Percentiles rank a stretch among this genome's conserved stretches.
These are phyloP conservation scores for Tympanuchus pallidicinctus DNA, from an alignment of 2,113 vertebrate species.

Conservation along the genomic window DNA sequence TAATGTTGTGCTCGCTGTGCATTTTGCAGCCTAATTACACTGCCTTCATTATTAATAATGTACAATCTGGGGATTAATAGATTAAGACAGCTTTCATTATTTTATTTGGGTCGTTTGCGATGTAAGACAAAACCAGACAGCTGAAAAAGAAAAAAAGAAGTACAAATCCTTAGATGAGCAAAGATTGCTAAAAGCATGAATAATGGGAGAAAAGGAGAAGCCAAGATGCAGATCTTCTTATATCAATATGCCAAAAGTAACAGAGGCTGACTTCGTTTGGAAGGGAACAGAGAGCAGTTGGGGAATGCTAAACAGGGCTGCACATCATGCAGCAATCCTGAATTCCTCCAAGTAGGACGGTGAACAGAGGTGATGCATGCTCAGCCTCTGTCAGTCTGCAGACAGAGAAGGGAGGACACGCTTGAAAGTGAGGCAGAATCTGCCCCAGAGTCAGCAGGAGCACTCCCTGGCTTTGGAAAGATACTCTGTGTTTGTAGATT, in stretches of 20 bases:
- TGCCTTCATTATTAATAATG: conserved; percentile 58
- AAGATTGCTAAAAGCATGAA: background rate
- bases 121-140: background rate
- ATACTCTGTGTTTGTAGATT: background rate
- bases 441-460: background rate
- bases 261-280: conserved; percentile 50
- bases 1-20: conserved; percentile 29
- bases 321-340: background rate
- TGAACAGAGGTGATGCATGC: background rate
- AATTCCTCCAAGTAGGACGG: background rate
- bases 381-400: background rate
- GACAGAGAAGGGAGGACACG: background rate
- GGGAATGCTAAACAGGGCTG: conserved; percentile 50
- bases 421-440: conserved; percentile 13
- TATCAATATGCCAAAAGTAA: conserved; percentile 23
- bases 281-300: conserved; percentile 42
- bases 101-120: conserved; percentile 4
- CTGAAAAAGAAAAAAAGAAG: background rate
- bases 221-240: background rate
- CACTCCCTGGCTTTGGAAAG: background rate
- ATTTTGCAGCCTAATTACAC: conserved; percentile 59
- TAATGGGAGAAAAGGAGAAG: background rate
- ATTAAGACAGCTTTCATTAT: conserved; percentile 46
- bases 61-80: conserved; percentile 11
- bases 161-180: background rate